These are phyloP conservation scores for Hippocampus zosterae DNA, from an alignment of 2,113 vertebrate species.

Conservation along the genomic window DNA sequence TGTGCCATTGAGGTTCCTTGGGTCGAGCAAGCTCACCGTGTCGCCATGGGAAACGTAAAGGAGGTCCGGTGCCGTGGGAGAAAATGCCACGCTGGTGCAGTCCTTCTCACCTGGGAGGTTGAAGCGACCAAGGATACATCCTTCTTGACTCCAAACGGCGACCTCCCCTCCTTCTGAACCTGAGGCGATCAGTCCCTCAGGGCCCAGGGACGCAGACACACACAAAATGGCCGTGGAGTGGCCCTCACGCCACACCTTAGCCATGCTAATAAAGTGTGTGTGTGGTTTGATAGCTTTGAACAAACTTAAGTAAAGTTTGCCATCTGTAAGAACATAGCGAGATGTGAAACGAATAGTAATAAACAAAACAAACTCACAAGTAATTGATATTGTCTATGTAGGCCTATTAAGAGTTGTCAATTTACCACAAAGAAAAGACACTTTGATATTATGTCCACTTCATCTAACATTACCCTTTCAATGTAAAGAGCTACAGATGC, in stretches of 20 bases:
- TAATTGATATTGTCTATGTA: neutral
- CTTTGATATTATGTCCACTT: neutral
- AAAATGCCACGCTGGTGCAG: slow-evolving; percentile 78
- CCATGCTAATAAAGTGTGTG: slow-evolving; percentile 71
- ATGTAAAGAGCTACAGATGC: neutral
- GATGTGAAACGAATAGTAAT: too few relatives aligned
- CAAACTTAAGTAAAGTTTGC: neutral
- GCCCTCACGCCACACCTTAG: slow-evolving; percentile 77
- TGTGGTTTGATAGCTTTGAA: neutral
- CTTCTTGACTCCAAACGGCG: slow-evolving; percentile 77
- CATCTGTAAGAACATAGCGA: neutral
- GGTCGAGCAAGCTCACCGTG: slow-evolving; percentile 77
- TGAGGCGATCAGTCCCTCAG: slow-evolving; percentile 79
- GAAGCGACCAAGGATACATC: slow-evolving; percentile 55
- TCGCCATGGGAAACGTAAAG: slow-evolving; percentile 83
- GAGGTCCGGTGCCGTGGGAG: slow-evolving; percentile 53
- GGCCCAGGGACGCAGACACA: slow-evolving; percentile 62
- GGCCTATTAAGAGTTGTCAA: too few relatives aligned
- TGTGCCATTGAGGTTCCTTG: slow-evolving; percentile 71
- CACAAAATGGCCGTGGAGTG: slow-evolving; percentile 81
- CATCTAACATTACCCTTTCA: neutral
- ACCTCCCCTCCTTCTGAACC: slow-evolving; percentile 85
- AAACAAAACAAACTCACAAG: too few relatives aligned
- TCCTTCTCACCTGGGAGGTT: slow-evolving; percentile 71
- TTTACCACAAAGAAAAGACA: neutral